Conservation (phyloP, 1,140 invertebrate genomes). For the Drosophila ananassae region DNA sequence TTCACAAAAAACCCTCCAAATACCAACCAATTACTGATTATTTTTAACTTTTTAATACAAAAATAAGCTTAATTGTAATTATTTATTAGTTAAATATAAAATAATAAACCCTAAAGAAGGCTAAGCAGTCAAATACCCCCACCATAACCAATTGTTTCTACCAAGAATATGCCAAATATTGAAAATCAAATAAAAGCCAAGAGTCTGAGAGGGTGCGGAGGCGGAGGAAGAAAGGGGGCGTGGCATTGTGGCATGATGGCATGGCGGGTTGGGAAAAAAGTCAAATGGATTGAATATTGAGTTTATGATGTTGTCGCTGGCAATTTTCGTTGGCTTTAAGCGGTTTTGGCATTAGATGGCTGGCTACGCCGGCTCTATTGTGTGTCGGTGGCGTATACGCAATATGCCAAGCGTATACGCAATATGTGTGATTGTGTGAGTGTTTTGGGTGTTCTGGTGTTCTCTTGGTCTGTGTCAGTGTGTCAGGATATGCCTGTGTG, state of each 20-base stretch:
- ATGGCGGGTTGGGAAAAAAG: slow-evolving; percentile 56
- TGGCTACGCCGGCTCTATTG: slow-evolving; percentile 34
- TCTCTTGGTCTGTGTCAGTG: neutral
- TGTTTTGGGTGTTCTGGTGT: neutral
- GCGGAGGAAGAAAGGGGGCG: neutral
- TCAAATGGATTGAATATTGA: slow-evolving; percentile 82
- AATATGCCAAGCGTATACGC: slow-evolving; percentile 54
- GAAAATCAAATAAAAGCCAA: slow-evolving; percentile 38
- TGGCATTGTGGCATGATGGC: neutral
- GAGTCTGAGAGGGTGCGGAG: slow-evolving; percentile 1
- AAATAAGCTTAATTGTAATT: neutral
- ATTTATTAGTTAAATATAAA: neutral
- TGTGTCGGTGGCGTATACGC: slow-evolving; percentile 66
- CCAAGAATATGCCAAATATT: slow-evolving; percentile 6
- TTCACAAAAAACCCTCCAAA: neutral
- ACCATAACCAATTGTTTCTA: neutral
- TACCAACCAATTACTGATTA: neutral
- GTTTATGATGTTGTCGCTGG: slow-evolving; percentile 82
- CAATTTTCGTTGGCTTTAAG: slow-evolving; percentile 81
- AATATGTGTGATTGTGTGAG: slow-evolving; percentile 29
- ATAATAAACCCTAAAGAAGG: neutral
- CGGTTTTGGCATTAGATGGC: slow-evolving; percentile 62
- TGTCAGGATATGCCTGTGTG: slow-evolving; percentile 10
- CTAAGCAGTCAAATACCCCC: neutral
- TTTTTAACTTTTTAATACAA: neutral